Percentiles rank a stretch among this genome's conserved stretches.
These are phyloP conservation scores for Phallusia fumigata DNA, from an alignment of 23 tunicate species.

Conservation along the genomic window DNA sequence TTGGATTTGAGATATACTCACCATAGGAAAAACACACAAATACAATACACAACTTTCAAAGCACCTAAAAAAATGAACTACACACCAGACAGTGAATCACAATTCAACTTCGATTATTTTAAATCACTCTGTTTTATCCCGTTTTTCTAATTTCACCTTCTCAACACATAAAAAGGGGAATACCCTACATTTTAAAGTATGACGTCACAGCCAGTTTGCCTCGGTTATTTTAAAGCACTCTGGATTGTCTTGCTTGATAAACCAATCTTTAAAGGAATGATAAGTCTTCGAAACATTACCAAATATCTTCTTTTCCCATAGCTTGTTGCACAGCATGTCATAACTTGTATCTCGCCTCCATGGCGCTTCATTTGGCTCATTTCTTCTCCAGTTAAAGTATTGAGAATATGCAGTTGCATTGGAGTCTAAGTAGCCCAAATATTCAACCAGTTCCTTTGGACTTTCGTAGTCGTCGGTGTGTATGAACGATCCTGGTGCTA, in stretches of 20 bases:
- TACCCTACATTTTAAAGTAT: too few species aligned
- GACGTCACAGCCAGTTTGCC: too few species aligned
- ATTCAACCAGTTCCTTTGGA: conserved; percentile 20
- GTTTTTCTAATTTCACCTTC: too few species aligned
- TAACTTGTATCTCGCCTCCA: background rate
- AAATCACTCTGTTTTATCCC: too few species aligned
- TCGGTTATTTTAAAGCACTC: background rate
- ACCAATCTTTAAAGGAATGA: conserved; percentile 30
- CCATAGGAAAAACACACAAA: too few species aligned
- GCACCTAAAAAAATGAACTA: too few species aligned
- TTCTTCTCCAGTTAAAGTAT: conserved; percentile 12
- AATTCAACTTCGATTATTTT: too few species aligned
- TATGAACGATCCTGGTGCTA: conserved; percentile 32
- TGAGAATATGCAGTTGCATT: conserved; percentile 19
- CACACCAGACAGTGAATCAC: too few species aligned
- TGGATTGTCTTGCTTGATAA: conserved; percentile 23
- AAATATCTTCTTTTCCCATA: conserved; percentile 29
- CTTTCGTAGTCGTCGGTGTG: conserved; percentile 25
- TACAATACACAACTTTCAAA: too few species aligned
- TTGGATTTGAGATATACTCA: too few species aligned
- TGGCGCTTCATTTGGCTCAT: background rate
- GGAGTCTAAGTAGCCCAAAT: conserved; percentile 3
- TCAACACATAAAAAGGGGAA: too few species aligned
- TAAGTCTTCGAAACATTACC: conserved; percentile 33
- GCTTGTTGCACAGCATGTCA: background rate